Evolutionary conservation across 1,140 invertebrate species (phyloP).

Genomic region (Oppia nitens): DNA sequence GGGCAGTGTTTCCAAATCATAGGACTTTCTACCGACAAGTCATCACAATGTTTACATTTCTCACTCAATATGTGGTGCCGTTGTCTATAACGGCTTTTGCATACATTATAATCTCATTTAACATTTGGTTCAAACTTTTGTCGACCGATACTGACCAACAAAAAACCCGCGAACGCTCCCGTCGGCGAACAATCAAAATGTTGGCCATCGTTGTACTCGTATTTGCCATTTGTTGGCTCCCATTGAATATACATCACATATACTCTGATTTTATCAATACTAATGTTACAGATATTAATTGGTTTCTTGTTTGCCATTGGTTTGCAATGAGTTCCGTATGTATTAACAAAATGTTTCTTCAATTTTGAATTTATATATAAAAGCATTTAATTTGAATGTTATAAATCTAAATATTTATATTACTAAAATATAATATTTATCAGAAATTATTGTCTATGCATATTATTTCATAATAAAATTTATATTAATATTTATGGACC

Average conservation of each 20-base stretch:
- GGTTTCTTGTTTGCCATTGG: conserved; percentile 30
- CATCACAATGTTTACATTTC: conserved; percentile 11
- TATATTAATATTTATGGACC: too few species aligned
- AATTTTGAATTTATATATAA: too few species aligned
- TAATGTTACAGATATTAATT: too few species aligned
- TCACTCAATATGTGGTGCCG: conserved; percentile 10
- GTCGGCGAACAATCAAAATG: conserved; percentile 34
- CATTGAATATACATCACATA: conserved; percentile 33
- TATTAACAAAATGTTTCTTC: too few species aligned
- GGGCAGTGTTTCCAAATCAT: neutral
- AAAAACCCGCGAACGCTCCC: neutral
- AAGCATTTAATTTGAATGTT: too few species aligned
- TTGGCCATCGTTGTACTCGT: conserved; percentile 35
- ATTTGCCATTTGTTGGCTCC: conserved; percentile 36
- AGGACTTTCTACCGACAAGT: neutral
- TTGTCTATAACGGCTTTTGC: conserved; percentile 10
- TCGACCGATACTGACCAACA: neutral
- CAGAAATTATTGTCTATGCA: too few species aligned
- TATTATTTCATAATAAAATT: too few species aligned
- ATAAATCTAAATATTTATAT: too few species aligned
- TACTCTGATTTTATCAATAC: conserved; percentile 26
- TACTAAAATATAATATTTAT: too few species aligned
- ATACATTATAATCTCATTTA: conserved; percentile 5
- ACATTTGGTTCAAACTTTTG: conserved; percentile 1
- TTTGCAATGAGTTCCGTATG: conserved; percentile 44